phyloP scores from a whole-genome alignment of 1,140 invertebrate species.

The Cecropterus lyciades region DNA sequence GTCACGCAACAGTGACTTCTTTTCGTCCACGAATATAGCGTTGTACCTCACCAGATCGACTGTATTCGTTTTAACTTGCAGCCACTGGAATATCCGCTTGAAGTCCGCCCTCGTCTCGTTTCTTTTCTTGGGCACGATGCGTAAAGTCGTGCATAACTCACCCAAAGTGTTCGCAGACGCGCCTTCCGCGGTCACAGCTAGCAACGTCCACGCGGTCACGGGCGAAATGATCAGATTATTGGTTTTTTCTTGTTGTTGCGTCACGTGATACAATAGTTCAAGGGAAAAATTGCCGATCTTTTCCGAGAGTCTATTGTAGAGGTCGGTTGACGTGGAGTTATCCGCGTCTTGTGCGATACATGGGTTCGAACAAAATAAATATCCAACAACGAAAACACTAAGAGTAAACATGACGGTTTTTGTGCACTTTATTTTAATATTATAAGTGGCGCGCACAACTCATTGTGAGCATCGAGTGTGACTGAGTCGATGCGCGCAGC shows the following conservation, averaged over 20 bases:
- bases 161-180: constrained; percentile 65
- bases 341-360: constrained; percentile 1
- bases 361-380: not conserved
- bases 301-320: constrained; percentile 57
- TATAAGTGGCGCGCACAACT: constrained; percentile 1
- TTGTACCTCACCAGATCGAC: constrained; percentile 67
- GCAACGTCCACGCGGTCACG: constrained; percentile 81
- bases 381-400: not conserved
- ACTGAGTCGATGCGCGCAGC: constrained; percentile 2
- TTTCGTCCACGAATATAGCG: constrained; percentile 61
- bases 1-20: constrained; percentile 48
- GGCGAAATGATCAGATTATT: constrained; percentile 75
- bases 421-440: not conserved
- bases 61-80: constrained; percentile 70
- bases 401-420: constrained; percentile 10
- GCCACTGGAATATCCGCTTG: constrained; percentile 58
- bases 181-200: constrained; percentile 82
- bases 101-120: constrained; percentile 61
- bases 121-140: constrained; percentile 53
- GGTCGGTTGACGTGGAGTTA: not conserved
- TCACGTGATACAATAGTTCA: constrained; percentile 65
- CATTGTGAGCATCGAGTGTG: not conserved
- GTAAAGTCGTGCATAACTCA: constrained; percentile 67
- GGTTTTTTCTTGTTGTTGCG: constrained; percentile 41
- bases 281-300: constrained; percentile 76